Conservation (phyloP, 2,113 vertebrate species). For the Rostratula benghalensis region DNA sequence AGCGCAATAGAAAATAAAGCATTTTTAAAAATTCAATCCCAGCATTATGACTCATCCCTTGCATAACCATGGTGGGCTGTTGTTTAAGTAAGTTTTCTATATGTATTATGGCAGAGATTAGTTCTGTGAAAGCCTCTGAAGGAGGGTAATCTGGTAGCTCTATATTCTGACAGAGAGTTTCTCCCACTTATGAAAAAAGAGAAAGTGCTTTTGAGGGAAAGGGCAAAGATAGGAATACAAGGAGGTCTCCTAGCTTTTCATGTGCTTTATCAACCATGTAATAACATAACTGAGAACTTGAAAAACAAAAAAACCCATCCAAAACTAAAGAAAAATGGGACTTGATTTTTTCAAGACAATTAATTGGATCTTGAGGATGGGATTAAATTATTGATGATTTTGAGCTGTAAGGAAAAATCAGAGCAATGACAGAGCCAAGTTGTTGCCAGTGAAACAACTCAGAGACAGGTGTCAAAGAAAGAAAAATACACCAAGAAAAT, state of each 20-base stretch:
- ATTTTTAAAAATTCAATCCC: constrained; percentile 28
- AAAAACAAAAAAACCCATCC: background rate
- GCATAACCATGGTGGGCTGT: constrained; percentile 63
- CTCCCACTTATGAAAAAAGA: constrained; percentile 6
- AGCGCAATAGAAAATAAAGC: constrained; percentile 15
- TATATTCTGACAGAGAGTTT: constrained; percentile 23
- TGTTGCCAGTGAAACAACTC: background rate
- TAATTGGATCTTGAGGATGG: background rate
- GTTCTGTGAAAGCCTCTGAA: constrained; percentile 57
- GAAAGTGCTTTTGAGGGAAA: constrained; percentile 35
- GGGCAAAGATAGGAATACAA: background rate
- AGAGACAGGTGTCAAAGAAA: constrained; percentile 13
- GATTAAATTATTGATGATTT: background rate
- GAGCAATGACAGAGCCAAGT: background rate
- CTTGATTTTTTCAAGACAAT: background rate
- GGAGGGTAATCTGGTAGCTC: constrained; percentile 53
- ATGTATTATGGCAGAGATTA: constrained; percentile 63
- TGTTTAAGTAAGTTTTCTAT: constrained; percentile 58
- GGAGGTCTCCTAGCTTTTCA: background rate
- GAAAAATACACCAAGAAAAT: background rate
- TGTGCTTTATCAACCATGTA: background rate
- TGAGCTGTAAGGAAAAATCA: background rate
- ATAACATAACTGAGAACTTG: background rate
- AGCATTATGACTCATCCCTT: constrained; percentile 60
- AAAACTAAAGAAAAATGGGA: background rate